Conservation (phyloP, 2,797 vertebrate genomes). For the Acrossocheilus wenchowensis region DNA sequence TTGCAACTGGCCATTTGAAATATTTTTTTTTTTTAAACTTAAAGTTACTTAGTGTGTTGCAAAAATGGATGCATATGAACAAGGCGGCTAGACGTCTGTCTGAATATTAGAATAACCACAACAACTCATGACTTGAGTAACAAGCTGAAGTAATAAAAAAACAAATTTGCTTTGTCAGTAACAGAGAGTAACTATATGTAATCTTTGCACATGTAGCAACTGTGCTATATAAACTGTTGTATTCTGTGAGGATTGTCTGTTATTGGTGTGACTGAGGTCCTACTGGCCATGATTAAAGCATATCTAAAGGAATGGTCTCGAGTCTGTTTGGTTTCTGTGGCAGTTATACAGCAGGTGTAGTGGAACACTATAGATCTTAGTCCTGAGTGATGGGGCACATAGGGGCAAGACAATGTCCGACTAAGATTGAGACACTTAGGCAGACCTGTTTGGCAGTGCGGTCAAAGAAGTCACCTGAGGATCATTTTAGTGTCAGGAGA, state of each 20-base stretch:
- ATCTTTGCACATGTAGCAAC: too few species aligned
- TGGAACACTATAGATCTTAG: not conserved
- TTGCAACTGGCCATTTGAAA: not conserved
- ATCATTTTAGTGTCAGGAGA: too few species aligned
- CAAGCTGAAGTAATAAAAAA: too few species aligned
- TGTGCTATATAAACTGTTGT: not conserved
- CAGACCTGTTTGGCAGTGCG: too few species aligned
- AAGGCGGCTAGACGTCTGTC: not conserved
- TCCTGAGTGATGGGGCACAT: not conserved
- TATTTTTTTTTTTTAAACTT: too few species aligned
- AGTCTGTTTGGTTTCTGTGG: not conserved
- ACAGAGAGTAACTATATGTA: too few species aligned
- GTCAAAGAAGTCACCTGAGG: too few species aligned
- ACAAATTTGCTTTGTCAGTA: too few species aligned
- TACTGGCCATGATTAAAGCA: not conserved
- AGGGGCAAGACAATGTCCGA: too few species aligned
- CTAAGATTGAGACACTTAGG: too few species aligned
- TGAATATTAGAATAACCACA: not conserved
- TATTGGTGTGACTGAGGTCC: not conserved
- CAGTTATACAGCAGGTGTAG: not conserved
- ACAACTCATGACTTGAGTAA: not conserved
- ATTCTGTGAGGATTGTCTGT: not conserved
- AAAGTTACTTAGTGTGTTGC: too few species aligned
- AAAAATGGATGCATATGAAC: not conserved
- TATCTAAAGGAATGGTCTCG: not conserved